Base-by-base conservation (phyloP, 1,140 invertebrate species). In the Odontomachus brunneus region DNA sequence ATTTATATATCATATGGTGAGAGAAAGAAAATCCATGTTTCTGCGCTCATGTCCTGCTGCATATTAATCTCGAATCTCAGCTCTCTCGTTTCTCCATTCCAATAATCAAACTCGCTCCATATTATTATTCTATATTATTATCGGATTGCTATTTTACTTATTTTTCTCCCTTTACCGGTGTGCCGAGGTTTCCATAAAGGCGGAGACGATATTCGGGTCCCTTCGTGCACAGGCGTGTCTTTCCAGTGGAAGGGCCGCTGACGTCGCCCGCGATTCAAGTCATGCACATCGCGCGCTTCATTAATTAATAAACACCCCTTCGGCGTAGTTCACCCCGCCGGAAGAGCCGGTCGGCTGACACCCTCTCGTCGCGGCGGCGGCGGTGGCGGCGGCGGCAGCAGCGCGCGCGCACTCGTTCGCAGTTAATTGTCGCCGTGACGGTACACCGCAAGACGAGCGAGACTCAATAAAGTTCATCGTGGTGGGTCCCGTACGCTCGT, bases 221-320 rank as follows among this genome's bases (percentile, higher is more conserved):
- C 49, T 78, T 69, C 22, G 59, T 19, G 48, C 24, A 63, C 19
- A 66, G 26, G 48, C 65, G 38, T 14, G 65, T 71, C 75, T 80
- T 71, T 59, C 38, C 51, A 59, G 55, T 65, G 66, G 48, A 51
- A 67, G 22, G 15, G 38, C 38, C 38, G 38, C 38, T 44, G 38
- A 29, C 49, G 51, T 19, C 53, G 75, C 67, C 71, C 57, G 75
- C 33, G 65, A 80, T 80, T 80, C 75, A 80, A 80, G 75, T 80
- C 75, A 71, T 78, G 75, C 75, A 69, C 75, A 57, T 80, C 51
- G 75, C 75, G 75, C 65, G 75, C 75, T 80, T 80, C 75, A 80
- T 80, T 80, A 80, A 80, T 80, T 80, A 80, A 80, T 80, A 80
- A 71, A 59, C 63, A 38, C 24, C 44, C 57, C 57, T 63, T 63